Percentiles rank a stretch among this genome's conserved stretches.
These are phyloP conservation scores for Ditula angustiorana DNA, from an alignment of 2,888 invertebrate species.

Conservation along the genomic window DNA sequence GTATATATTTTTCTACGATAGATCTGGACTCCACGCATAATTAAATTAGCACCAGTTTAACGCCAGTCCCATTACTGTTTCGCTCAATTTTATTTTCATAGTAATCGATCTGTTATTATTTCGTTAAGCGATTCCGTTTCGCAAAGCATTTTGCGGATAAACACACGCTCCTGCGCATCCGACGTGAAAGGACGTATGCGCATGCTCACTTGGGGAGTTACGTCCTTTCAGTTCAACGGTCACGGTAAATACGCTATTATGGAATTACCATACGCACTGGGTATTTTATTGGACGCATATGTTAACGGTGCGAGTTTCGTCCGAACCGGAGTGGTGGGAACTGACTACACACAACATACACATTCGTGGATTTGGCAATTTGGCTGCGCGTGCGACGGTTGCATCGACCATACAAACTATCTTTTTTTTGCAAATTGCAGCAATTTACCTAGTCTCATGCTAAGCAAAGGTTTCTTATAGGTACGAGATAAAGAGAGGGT, in stretches of 20 bases:
- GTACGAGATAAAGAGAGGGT: too few species aligned
- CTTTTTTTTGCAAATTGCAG: background rate
- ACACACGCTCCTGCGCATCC: slow-evolving; percentile 45
- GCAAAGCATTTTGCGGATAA: slow-evolving; percentile 54
- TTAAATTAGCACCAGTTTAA: slow-evolving; percentile 31
- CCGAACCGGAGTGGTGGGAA: slow-evolving; percentile 43
- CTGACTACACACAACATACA: background rate
- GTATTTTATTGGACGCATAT: slow-evolving; percentile 67
- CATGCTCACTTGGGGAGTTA: background rate
- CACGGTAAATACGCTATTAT: slow-evolving; percentile 72
- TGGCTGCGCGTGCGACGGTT: slow-evolving; percentile 18
- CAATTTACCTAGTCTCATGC: too few species aligned
- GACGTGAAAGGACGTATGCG: background rate
- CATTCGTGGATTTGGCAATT: slow-evolving; percentile 17
- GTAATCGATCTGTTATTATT: slow-evolving; percentile 55
- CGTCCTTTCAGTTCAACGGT: slow-evolving; percentile 46
- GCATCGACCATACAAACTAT: background rate
- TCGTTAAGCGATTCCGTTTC: slow-evolving; percentile 56
- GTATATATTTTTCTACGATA: background rate
- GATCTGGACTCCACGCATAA: slow-evolving; percentile 9
- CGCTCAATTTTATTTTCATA: slow-evolving; percentile 28
- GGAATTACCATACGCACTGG: slow-evolving; percentile 70
- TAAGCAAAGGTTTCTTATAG: too few species aligned
- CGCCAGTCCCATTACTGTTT: slow-evolving; percentile 15
- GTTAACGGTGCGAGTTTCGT: slow-evolving; percentile 67